Base-by-base conservation (phyloP, 2,797 vertebrate genomes). In the Champsocephalus esox region DNA sequence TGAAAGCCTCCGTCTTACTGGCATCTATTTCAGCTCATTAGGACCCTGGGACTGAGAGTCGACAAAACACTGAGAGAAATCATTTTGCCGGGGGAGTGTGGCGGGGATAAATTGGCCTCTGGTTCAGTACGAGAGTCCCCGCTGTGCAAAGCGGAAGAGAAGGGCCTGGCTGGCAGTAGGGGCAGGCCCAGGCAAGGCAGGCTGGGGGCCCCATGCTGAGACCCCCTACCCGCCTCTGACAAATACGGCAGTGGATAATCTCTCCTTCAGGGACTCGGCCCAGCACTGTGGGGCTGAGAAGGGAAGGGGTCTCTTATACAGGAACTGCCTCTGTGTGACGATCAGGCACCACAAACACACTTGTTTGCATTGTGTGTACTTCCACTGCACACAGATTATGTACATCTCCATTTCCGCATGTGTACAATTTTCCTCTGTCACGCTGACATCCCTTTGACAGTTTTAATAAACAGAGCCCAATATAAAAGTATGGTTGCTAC, bases 131-230 rank as follows among this genome's bases (percentile, higher is more conserved):
- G 59, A 87, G 92, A 80, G 79, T 43, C 88, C 95, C 95, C 59
- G 89, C 92, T 90, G 96, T 88, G 94, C 84, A 51, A 87, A 91
- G 89, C 92, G 90, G 92, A 94, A 94, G 93, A 95, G 93, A 89
- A 88, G 91, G 90, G 91, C 84, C 93, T 85, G 84, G 93, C 78
- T 81, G 94, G 93, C 90, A 94, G 93, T 90, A 90, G 87, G 93
- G 95, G 95, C 95, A 96, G 95, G 94, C 88, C 95, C 94, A 88
- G 93, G 92, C 95, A 92, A 75, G 92, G 93, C 85, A 79, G 70
- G 79, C 86, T 84, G 74, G 83, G 77, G 62, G 87, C 87, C 88
- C 49, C 95, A 93, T 79, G 92, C 92, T 93, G 95, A 80, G 92
- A 88, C 81, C 70, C 91, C 95, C 96, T 95, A 92, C 95, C 90